Evolutionary conservation across 1,140 invertebrate species (phyloP).

Genomic region (Adoxophyes honmai): DNA sequence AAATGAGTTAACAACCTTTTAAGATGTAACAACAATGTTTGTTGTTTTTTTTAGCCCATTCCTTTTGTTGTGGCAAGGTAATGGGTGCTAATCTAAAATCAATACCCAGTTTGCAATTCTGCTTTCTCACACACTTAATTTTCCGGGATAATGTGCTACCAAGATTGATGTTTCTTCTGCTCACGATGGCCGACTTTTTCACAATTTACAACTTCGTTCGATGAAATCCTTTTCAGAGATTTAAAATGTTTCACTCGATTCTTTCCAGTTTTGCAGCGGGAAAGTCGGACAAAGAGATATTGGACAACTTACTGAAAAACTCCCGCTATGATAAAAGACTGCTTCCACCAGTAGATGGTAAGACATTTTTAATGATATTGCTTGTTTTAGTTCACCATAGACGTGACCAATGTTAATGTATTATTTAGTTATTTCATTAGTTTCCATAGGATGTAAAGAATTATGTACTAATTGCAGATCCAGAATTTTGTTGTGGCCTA

Average conservation of each 20-base stretch:
- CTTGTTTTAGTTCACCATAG: background rate
- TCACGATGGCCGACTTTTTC: background rate
- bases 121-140: conserved; percentile 31
- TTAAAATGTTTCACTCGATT: background rate
- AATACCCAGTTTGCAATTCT: conserved; percentile 29
- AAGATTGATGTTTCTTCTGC: conserved; percentile 23
- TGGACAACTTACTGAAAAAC: conserved; percentile 88
- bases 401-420: too few relatives aligned
- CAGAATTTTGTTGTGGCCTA: conserved; percentile 91
- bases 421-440: conserved; percentile 1
- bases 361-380: conserved; percentile 35
- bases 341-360: conserved; percentile 90
- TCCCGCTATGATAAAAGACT: conserved; percentile 92
- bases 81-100: conserved; percentile 41
- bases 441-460: conserved; percentile 18
- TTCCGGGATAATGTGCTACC: conserved; percentile 28
- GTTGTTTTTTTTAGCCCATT: conserved; percentile 10
- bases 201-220: too few relatives aligned
- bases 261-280: conserved; percentile 87
- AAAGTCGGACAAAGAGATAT: conserved; percentile 92
- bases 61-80: conserved; percentile 29
- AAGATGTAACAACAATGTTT: too few relatives aligned
- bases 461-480: conserved; percentile 85
- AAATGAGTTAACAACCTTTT: too few relatives aligned
- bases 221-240: too few relatives aligned